Evolutionary conservation across 2,888 invertebrate species (phyloP), one percentile per base, ranked within the genome.

Genomic region (Leptura quadrifasciata): DNA sequence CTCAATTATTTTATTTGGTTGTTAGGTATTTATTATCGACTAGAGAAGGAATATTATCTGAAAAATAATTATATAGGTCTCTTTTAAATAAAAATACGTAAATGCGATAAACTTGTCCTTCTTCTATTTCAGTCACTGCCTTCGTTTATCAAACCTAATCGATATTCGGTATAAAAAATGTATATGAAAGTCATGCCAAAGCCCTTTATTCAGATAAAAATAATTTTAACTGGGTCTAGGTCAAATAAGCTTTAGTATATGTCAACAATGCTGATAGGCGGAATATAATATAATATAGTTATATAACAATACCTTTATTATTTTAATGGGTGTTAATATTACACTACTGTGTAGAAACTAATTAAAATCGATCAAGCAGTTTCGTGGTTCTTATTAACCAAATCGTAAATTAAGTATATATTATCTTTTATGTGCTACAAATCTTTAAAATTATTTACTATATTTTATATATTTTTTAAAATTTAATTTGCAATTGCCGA

Each of bases 121-220:
- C 69, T 15, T 35, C 57, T 69, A 69, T 69, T 69, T 69, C 10
- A n/a, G 58, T 35, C 35, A 35, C 35, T 27, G 8, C 31, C 17
- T 63, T 63, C 20, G 57, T 20, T 69, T 58, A 17, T 58, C 39
- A 58, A 58, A 69, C 12, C 35, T 15, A 69, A 69, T 69, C 69
- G 47, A 69, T 69, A 69, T 35, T 58, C 20, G n/a, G n/a, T n/a
- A 69, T 69, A 58, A 69, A 69, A 58, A 69, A n/a, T 69, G n/a
- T 15, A 63, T 63, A 35, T 63, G 35, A n/a, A 21, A 21, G 21
- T 69, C 31, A 58, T 58, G 58, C 47, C 58, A 55, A 55, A 57
- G 24, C 67, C 39, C 54, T 55, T 55, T 68, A 55, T 31, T 68
- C 27, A 31, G 68, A 57, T 68, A 68, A 68, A 68, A 68, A 68